Conservation (phyloP, 2,888 invertebrate species). For the Melinaea marsaeus region DNA sequence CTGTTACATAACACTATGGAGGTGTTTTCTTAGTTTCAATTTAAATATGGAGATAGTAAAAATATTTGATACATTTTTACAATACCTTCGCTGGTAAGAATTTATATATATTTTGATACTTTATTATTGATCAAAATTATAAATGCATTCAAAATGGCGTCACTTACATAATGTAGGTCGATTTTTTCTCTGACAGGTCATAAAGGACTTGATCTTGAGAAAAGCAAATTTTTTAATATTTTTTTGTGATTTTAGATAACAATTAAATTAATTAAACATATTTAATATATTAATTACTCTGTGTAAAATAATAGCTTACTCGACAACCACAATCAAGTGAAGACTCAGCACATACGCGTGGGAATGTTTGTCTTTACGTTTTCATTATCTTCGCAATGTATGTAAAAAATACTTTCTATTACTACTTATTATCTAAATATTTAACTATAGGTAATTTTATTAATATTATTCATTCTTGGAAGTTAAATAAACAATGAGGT, state of each 20-base stretch:
- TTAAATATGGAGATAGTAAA: background rate
- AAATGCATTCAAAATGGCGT: too few relatives aligned
- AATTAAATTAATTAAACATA: conserved; percentile 6
- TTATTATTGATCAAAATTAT: too few relatives aligned
- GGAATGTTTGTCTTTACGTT: conserved; percentile 34
- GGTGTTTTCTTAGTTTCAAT: background rate
- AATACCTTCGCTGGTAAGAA: too few relatives aligned
- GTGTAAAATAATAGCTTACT: conserved; percentile 30
- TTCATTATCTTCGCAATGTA: conserved; percentile 3
- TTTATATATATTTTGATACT: too few relatives aligned
- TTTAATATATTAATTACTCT: conserved; percentile 21
- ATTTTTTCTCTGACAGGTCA: too few relatives aligned
- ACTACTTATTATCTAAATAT: conserved; percentile 1
- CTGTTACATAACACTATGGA: background rate
- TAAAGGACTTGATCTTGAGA: too few relatives aligned
- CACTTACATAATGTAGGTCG: too few relatives aligned
- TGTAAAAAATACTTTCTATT: background rate
- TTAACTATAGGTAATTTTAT: too few relatives aligned
- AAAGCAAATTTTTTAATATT: too few relatives aligned
- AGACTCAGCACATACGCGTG: conserved; percentile 43
- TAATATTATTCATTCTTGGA: too few relatives aligned
- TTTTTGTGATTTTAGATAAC: background rate
- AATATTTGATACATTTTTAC: too few relatives aligned
- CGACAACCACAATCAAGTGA: conserved; percentile 27
- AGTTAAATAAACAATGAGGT: too few relatives aligned